A percentile compares a stretch with the other conserved stretches of the same genome.
These are phyloP conservation scores for Chrysolina americana DNA, from an alignment of 2,888 invertebrate genomes.

Conservation along the genomic window DNA sequence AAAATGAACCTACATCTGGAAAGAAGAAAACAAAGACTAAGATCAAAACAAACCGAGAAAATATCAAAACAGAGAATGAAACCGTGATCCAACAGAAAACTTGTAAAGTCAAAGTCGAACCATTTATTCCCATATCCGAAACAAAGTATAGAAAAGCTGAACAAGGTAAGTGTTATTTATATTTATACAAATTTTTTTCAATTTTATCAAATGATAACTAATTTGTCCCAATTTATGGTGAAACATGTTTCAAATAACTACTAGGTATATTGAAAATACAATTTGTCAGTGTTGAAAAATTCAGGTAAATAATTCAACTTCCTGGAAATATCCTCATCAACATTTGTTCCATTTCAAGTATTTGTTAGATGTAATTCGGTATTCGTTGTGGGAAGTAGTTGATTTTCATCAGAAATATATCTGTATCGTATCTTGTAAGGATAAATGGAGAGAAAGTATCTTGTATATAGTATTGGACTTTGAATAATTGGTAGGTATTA, in stretches of 20 bases:
- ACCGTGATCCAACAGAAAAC: not conserved
- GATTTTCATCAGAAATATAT: too few species aligned
- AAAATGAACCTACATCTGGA: constrained; percentile 26
- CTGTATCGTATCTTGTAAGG: too few species aligned
- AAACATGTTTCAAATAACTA: not conserved
- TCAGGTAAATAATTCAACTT: too few species aligned
- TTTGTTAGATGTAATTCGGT: too few species aligned
- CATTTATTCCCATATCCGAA: not conserved
- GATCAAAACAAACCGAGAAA: not conserved
- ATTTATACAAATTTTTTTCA: not conserved
- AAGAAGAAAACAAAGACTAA: constrained; percentile 22
- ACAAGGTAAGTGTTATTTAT: constrained; percentile 29
- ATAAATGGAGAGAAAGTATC: too few species aligned
- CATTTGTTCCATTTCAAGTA: too few species aligned
- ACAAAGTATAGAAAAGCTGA: constrained; percentile 11
- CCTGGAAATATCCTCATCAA: too few species aligned
- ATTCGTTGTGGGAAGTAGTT: too few species aligned
- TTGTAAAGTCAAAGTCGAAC: not conserved
- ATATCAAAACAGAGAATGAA: constrained; percentile 22
- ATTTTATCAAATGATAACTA: not conserved
- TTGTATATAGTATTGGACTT: too few species aligned
- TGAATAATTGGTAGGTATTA: too few species aligned
- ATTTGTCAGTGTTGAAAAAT: too few species aligned
- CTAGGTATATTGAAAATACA: too few species aligned
- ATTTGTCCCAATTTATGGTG: not conserved